Percentiles rank a stretch among this genome's conserved stretches.
phyloP scores from a whole-genome alignment of 2,888 invertebrate species.

The Chaetoderma sp. region DNA sequence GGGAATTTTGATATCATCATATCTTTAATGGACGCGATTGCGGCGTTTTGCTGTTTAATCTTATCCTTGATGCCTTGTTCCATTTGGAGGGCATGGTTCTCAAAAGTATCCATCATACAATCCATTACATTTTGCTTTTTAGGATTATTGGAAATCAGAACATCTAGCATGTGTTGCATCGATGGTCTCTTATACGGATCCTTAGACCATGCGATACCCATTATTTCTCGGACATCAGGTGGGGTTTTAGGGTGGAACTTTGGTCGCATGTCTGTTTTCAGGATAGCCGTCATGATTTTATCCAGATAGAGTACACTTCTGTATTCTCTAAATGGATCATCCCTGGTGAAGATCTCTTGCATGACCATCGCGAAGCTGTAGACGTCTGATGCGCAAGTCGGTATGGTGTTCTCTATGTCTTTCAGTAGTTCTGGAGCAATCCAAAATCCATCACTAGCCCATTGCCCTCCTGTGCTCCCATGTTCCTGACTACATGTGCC shows the following conservation, averaged over 20 bases:
- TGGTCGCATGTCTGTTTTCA: constrained; percentile 51
- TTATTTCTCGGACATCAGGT: constrained; percentile 40
- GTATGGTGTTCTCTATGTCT: constrained; percentile 37
- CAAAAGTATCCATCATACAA: constrained; percentile 64
- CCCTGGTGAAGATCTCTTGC: constrained; percentile 57
- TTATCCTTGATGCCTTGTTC: constrained; percentile 59
- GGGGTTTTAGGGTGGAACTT: constrained; percentile 42
- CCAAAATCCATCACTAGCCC: constrained; percentile 52
- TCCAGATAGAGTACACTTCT: constrained; percentile 37
- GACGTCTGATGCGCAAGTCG: constrained; percentile 45
- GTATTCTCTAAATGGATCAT: constrained; percentile 55
- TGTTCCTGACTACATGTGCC: constrained; percentile 16
- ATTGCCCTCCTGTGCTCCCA: no score
- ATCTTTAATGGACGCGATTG: no score
- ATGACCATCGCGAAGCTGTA: constrained; percentile 61
- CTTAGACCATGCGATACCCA: constrained; percentile 54
- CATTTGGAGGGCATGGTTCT: constrained; percentile 54
- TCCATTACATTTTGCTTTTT: constrained; percentile 58
- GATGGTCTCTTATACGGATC: constrained; percentile 46
- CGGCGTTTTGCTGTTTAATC: no score
- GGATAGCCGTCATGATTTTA: constrained; percentile 50
- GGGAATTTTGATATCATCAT: no score
- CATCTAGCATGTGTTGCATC: constrained; percentile 49
- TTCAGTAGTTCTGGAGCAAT: constrained; percentile 56
- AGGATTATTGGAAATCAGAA: constrained; percentile 47